These are phyloP conservation scores for Rafetus swinhoei DNA, from an alignment of 2,113 vertebrate genomes.

Conservation along the genomic window DNA sequence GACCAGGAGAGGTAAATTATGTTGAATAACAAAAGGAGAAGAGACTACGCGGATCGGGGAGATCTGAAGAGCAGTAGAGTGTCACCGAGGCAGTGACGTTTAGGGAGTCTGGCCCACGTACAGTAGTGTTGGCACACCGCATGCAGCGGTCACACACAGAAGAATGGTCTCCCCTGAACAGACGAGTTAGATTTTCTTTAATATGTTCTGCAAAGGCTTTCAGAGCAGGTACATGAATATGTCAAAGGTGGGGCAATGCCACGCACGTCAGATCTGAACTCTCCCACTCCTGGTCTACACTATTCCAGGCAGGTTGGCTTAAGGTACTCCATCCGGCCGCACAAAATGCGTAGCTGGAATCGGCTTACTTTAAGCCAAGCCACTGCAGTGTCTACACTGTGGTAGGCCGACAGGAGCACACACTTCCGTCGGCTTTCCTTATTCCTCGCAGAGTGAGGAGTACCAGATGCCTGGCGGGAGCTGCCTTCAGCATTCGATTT, in stretches of 20 bases:
- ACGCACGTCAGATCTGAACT: background rate
- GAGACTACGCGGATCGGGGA: background rate
- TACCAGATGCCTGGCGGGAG: too few relatives aligned
- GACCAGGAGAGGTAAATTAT: background rate
- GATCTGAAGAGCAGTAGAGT: background rate
- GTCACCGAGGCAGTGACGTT: background rate
- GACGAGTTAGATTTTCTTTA: background rate
- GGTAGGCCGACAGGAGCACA: too few relatives aligned
- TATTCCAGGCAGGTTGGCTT: too few relatives aligned
- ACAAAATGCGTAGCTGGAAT: too few relatives aligned
- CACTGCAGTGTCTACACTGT: too few relatives aligned
- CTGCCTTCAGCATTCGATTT: too few relatives aligned
- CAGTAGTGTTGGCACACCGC: accelerated
- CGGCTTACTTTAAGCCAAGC: too few relatives aligned
- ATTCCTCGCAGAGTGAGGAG: too few relatives aligned
- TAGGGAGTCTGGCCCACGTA: background rate
- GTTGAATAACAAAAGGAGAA: background rate
- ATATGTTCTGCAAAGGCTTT: background rate
- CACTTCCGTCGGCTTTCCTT: too few relatives aligned
- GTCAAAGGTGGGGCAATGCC: background rate
- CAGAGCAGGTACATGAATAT: background rate
- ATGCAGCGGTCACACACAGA: accelerated
- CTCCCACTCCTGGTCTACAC: background rate
- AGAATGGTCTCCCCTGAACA: background rate
- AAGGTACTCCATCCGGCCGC: too few relatives aligned